Evolutionary conservation across 1,140 invertebrate genomes (phyloP), one percentile per base, ranked within the genome.

Genomic region (Drosophila trapezifrons): DNA sequence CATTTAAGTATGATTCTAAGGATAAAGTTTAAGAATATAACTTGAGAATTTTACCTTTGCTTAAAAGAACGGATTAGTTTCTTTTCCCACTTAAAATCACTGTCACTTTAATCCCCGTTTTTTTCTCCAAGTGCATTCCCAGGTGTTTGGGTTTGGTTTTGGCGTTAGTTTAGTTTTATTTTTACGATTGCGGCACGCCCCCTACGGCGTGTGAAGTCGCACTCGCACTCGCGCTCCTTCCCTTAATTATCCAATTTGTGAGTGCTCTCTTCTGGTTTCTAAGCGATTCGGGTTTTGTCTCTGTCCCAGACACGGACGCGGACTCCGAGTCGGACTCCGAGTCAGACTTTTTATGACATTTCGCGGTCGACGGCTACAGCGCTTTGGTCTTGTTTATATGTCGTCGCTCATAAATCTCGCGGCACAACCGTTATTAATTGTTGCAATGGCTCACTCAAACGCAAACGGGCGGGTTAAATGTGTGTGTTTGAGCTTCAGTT

Each of bases 181-280:
- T 75, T 74, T 75, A 66, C 29, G 72, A 51, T n/a, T 46, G 74
- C 46, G 43, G 22, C 63, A 76, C 74, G 46, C 60, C 43, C 72
- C 45, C 62, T 35, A 74, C 35, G 69, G 69, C 66, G 66, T 74
- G 69, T 73, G 70, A 74, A 73, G 29, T 57, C 71, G 57, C 45
- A 54, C 32, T 56, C 63, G 58, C 62, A 67, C 60, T 55, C 55
- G 58, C 51, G 62, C 57, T 86, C 78, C 60, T 72, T 80, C 62
- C 64, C 64, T 66, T 79, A 86, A 86, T 87, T 87, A 86, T 76
- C 82, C 79, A 76, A 87, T 83, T 87, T 66, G 67, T 67, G 69
- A 70, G 22, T 45, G 69, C 75, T 46, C 45, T 78, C 70, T 52
- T 64, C 56, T 67, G 76, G 43, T 77, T 66, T 81, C 66, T 49